Percentiles rank a stretch among this genome's conserved stretches.
Conservation (phyloP, 1,140 invertebrate species). For the Himalopsyche phryganea region DNA sequence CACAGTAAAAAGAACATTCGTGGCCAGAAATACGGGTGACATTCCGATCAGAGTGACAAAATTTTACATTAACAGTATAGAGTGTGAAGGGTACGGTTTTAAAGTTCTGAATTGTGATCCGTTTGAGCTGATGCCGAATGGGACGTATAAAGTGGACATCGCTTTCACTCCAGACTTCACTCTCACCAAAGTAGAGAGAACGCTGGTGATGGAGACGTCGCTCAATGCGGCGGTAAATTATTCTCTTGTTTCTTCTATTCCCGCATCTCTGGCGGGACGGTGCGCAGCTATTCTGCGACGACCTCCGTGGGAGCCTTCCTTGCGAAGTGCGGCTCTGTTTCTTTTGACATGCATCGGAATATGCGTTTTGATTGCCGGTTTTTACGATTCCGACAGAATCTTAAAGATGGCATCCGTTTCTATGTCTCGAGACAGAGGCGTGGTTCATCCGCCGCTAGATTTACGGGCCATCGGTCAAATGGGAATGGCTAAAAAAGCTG, state of each 20-base stretch:
- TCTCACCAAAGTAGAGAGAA: constrained; percentile 69
- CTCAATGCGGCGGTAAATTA: constrained; percentile 63
- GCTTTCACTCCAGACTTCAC: constrained; percentile 93
- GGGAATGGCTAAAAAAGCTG: constrained; percentile 25
- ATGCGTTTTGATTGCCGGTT: constrained; percentile 29
- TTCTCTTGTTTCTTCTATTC: constrained; percentile 76
- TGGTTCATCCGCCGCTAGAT: constrained; percentile 26
- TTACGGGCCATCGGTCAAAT: constrained; percentile 26
- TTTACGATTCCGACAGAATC: constrained; percentile 33
- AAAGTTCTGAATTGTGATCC: constrained; percentile 78
- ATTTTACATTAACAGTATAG: constrained; percentile 71
- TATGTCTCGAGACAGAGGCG: constrained; percentile 18
- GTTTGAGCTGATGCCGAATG: constrained; percentile 78
- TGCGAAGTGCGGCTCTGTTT: constrained; percentile 54
- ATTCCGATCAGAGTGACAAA: constrained; percentile 72
- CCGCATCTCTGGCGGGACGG: constrained; percentile 67
- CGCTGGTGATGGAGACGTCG: constrained; percentile 59
- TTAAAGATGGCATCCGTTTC: constrained; percentile 21
- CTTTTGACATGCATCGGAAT: constrained; percentile 36
- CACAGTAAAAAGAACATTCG: constrained; percentile 80
- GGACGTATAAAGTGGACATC: constrained; percentile 82
- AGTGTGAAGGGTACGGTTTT: constrained; percentile 86
- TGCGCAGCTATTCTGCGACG: constrained; percentile 72
- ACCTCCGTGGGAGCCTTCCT: constrained; percentile 73
- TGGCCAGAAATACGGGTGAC: constrained; percentile 84